Conservation (phyloP, 1,140 invertebrate genomes). For the Heliothis subflexa region DNA sequence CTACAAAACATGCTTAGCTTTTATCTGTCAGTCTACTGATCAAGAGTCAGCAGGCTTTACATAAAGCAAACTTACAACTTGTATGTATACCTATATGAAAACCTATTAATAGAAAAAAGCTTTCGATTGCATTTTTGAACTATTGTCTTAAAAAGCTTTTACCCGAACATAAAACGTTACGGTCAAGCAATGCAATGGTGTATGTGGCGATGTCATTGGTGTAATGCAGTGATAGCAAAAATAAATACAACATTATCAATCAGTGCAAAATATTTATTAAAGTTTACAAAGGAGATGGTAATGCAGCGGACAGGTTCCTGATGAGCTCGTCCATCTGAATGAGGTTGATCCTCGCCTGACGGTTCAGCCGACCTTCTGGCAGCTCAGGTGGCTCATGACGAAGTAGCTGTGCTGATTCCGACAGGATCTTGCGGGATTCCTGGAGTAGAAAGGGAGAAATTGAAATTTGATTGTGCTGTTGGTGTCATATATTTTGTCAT, state of each 20-base stretch:
- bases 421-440: constrained; percentile 84
- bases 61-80: no score
- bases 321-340: constrained; percentile 79
- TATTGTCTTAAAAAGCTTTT: no score
- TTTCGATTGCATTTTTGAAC: no score
- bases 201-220: no score
- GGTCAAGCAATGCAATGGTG: no score
- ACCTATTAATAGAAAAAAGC: no score
- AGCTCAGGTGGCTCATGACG: constrained; percentile 84
- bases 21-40: no score
- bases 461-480: background rate
- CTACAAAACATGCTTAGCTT: no score
- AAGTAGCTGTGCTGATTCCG: constrained; percentile 77
- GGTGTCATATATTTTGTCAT: background rate
- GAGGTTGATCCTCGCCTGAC: constrained; percentile 83
- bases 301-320: constrained; percentile 67
- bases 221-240: background rate
- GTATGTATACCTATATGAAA: no score
- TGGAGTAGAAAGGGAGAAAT: constrained; percentile 58
- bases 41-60: no score
- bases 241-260: background rate
- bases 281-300: constrained; percentile 70
- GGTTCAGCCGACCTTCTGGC: constrained; percentile 84
- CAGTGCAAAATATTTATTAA: constrained; percentile 4
- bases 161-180: background rate